These are phyloP conservation scores for Carassius gibelio DNA, from an alignment of 2,113 vertebrate species.

Conservation along the genomic window DNA sequence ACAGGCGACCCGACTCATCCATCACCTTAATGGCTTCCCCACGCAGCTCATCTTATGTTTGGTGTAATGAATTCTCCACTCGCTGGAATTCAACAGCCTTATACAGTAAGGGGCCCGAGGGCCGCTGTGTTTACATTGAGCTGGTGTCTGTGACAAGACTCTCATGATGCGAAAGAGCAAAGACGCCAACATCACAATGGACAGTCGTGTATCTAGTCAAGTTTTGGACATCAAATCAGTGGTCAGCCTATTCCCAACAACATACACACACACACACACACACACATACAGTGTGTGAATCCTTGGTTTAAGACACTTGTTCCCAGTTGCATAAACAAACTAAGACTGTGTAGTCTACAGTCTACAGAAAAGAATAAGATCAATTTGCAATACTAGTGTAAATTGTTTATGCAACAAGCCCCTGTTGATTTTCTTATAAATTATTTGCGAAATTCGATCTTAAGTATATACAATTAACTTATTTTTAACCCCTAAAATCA, in stretches of 20 bases:
- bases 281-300: background rate
- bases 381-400: too few relatives aligned
- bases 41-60: conserved; percentile 5
- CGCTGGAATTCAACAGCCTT: conserved; percentile 62
- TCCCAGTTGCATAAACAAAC: too few relatives aligned
- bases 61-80: conserved; percentile 56
- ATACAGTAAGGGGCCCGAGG: conserved; percentile 57
- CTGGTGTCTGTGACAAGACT: conserved; percentile 43
- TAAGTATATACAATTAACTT: too few relatives aligned
- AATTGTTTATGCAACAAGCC: background rate
- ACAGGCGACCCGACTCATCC: conserved; percentile 24
- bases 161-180: background rate
- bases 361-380: too few relatives aligned
- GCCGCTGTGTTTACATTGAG: conserved; percentile 44
- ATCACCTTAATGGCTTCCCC: conserved; percentile 43
- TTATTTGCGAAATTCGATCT: too few relatives aligned
- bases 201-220: background rate
- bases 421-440: too few relatives aligned
- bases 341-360: too few relatives aligned
- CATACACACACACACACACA: background rate
- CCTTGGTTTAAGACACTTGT: too few relatives aligned
- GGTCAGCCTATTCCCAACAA: background rate
- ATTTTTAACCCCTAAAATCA: too few relatives aligned
- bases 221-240: background rate
- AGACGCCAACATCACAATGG: background rate